A percentile compares a stretch with the other conserved stretches of the same genome.
phyloP scores from a whole-genome alignment of 2,113 vertebrate species.

The Heliornis fulica region DNA sequence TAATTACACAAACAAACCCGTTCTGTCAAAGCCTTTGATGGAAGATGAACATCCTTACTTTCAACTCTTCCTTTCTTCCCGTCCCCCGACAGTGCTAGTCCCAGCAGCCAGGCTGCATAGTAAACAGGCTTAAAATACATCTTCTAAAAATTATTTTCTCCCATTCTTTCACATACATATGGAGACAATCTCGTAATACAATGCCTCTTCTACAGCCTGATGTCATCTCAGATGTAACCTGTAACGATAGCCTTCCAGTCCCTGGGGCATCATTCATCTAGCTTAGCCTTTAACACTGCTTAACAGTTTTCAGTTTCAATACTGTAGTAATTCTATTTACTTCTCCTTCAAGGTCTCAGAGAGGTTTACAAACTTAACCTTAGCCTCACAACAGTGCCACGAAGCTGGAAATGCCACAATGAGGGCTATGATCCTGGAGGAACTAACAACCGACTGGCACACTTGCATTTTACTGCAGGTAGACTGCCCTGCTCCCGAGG shows the following conservation, averaged over 20 bases:
- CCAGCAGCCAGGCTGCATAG: neutral
- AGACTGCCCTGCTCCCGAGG: neutral
- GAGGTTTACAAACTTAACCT: conserved; percentile 28
- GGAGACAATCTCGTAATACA: neutral
- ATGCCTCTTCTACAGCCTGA: neutral
- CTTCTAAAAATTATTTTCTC: neutral
- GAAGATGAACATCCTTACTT: neutral
- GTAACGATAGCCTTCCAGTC: neutral
- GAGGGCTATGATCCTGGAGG: neutral
- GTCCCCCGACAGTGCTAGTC: neutral
- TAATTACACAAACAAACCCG: neutral
- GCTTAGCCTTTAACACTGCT: conserved; percentile 34
- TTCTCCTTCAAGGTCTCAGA: conserved; percentile 3
- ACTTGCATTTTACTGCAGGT: neutral
- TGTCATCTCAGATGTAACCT: neutral
- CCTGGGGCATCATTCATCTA: neutral
- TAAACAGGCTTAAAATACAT: neutral
- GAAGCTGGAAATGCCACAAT: neutral
- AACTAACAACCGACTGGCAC: neutral
- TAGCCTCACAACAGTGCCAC: neutral
- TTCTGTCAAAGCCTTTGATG: conserved; percentile 1
- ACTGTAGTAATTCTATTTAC: neutral
- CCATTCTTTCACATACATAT: neutral
- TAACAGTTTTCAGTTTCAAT: conserved; percentile 20
- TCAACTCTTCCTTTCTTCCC: neutral